These are phyloP conservation scores for Spheniscus humboldti DNA, from an alignment of 2,797 vertebrate genomes.

Conservation along the genomic window DNA sequence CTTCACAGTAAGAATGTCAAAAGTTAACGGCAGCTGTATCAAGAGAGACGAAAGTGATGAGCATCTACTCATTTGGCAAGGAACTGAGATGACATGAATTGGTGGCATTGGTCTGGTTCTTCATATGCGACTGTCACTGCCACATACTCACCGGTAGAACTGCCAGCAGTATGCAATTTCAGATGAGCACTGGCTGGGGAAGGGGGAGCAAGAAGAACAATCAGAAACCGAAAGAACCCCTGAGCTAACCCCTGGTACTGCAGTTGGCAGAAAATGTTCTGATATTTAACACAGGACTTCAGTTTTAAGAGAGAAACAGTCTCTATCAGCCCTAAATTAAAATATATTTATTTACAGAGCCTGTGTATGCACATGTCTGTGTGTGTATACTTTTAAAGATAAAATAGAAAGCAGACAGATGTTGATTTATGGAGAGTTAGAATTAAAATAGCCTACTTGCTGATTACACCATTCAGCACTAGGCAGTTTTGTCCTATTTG, in stretches of 20 bases:
- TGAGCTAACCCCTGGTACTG: not conserved
- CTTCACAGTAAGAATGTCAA: not conserved
- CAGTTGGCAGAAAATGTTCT: not conserved
- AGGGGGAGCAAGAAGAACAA: not conserved
- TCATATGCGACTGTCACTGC: not conserved
- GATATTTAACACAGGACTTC: not conserved
- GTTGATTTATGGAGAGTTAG: not conserved
- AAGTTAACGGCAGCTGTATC: not conserved
- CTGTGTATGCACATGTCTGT: not conserved
- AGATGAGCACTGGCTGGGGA: not conserved
- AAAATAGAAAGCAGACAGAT: conserved; percentile 2
- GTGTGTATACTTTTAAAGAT: not conserved
- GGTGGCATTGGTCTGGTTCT: not conserved
- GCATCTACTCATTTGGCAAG: not conserved
- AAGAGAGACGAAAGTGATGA: not conserved
- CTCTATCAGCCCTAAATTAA: not conserved
- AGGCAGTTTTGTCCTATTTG: not conserved
- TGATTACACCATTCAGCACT: conserved; percentile 14
- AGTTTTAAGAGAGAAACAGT: not conserved
- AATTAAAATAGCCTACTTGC: conserved; percentile 29
- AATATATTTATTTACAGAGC: not conserved
- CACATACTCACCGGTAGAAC: not conserved
- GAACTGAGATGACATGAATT: not conserved
- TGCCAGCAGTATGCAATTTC: not conserved
- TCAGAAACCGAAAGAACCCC: not conserved